Evolutionary conservation across 2,888 invertebrate species (phyloP), one percentile per base, ranked within the genome.

Genomic region (Tipula helvola): DNA sequence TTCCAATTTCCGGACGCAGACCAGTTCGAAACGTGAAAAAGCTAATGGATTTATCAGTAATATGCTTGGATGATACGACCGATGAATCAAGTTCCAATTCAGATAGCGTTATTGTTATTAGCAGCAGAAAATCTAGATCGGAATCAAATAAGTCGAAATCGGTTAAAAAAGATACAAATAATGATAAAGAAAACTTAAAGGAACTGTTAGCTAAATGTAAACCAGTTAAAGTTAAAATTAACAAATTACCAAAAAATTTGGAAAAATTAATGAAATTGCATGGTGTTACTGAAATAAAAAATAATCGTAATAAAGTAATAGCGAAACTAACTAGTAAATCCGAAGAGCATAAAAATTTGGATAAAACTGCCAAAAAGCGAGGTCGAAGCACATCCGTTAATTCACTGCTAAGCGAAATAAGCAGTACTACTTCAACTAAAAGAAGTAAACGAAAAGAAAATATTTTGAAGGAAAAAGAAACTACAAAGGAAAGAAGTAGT

Each of bases 201-300:
- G 39, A 84, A 16, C 13, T 84, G n/a, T n/a, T 84, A 84, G 84
- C 84, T 41, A 84, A 84, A 41, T 84, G 84, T 16, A 84, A 84
- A 39, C 39, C 36, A 39, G n/a, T 84, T 39, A 84, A 13, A 39
- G 57, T 86, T 57, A 86, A 52, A 52, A 39, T 86, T 4, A 57
- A 52, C n/a, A 86, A 86, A 86, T 57, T 86, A 57, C 86, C 86
- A 36, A 36, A 86, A 41, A 86, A 83, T 83, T 83, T 44, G 12
- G 36, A 36, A 71, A 44, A 83, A 39, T 36, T 86, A 44, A 86
- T 83, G 44, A 71, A 83, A 44, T 83, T 16, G 18, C 7, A 86
- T 83, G 71, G 71, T 83, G 28, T 86, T 10, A 86, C 39, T 13
- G 86, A 86, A 52, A 87, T 85, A 42, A 86, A 10, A 8, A 84